Percentiles rank a stretch among this genome's conserved stretches.
These are phyloP conservation scores for Eurytemora carolleeae DNA, from an alignment of 1,140 invertebrate genomes.

Conservation along the genomic window DNA sequence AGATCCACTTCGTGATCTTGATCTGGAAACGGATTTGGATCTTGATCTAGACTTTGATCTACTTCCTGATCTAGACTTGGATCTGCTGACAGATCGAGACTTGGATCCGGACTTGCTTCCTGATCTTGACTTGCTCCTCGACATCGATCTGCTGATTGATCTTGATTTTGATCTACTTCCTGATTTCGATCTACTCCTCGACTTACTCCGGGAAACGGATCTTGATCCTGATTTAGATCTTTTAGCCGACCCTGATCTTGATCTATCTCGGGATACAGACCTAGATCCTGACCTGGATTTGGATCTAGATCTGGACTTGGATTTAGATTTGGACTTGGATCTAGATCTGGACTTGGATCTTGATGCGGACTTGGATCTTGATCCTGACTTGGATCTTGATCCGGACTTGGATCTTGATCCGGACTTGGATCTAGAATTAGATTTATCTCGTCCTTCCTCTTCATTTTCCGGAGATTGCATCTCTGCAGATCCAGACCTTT, in stretches of 20 bases:
- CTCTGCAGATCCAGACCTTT: no score
- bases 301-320: not conserved
- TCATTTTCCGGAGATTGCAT: not conserved
- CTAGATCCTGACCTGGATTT: not conserved
- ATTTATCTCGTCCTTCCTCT: not conserved
- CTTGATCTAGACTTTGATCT: not conserved
- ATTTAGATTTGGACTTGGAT: not conserved
- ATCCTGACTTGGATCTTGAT: not conserved
- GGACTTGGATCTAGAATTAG: not conserved
- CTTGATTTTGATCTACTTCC: not conserved
- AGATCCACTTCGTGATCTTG: constrained; percentile 3
- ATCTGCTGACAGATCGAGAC: not conserved
- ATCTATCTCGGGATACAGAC: not conserved
- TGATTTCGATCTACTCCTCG: not conserved
- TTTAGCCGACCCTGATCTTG: not conserved
- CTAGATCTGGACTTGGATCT: not conserved
- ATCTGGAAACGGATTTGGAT: not conserved
- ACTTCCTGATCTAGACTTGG: not conserved
- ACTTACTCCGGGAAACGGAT: not conserved
- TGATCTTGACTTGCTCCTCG: not conserved
- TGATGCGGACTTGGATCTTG: not conserved
- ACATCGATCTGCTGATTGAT: constrained; percentile 1
- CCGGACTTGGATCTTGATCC: not conserved
- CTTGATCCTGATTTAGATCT: not conserved
- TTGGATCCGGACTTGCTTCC: not conserved